Evolutionary conservation across 2,797 vertebrate species (phyloP), one percentile per base, ranked within the genome.

Genomic region (Danio aesculapii): DNA sequence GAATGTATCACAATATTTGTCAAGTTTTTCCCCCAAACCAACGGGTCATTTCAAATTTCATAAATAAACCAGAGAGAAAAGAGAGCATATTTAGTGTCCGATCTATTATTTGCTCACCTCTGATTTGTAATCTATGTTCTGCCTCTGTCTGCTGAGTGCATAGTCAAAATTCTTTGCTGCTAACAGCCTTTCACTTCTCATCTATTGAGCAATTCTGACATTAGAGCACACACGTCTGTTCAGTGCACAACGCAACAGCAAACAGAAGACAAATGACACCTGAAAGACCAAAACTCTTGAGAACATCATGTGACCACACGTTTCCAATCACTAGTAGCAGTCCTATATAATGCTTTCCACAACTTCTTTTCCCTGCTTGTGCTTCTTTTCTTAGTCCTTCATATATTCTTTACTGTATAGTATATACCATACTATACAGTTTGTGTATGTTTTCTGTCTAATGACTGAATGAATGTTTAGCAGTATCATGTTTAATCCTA

Each of bases 1-100:
- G 59, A 84, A 47, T 81, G 52, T 84, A 21, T 73, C 79, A n/a
- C 47, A 72, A 55, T 73, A 77, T 79, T 49, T 82, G 55, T 70
- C 19, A n/a, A 9, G 19, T 70, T 68, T 63, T 62, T 62, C 57
- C 47, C 17, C 64, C 30, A 61, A 52, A 77, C 41, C 74, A 57
- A 43, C 50, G 69, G 83, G 77, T 79, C 11, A 41, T 84, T 72
- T 77, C n/a, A 58, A 81, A 75, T 43, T 78, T 74, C 79, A 81
- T 89, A 93, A 87, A 94, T 94, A 95, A 94, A 94, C 79, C 86
- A 91, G 89, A 93, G 86, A 91, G 84, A 79, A 94, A 92, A 90
- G 68, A 85, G 87, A 84, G 49, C 81, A 83, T 85, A 85, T 87
- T 94, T 90, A 92, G 92, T 94, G 89, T 89, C 87, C 78, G 82